These are phyloP conservation scores for Calyptomena viridis DNA, from an alignment of 2,113 vertebrate species.

Conservation along the genomic window DNA sequence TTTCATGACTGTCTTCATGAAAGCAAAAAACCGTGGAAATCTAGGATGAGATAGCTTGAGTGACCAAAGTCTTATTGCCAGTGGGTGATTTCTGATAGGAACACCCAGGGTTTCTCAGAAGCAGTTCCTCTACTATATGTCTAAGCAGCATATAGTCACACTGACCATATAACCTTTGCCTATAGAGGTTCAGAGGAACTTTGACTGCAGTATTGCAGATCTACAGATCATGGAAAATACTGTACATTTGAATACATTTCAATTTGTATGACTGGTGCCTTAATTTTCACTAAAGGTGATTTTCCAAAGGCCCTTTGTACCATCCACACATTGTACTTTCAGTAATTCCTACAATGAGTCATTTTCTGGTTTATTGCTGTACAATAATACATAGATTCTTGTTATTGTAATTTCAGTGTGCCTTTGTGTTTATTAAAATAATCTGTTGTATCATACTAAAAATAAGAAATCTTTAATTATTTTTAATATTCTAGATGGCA, in stretches of 20 bases:
- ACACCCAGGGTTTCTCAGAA: background rate
- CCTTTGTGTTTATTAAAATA: background rate
- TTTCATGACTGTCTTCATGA: background rate
- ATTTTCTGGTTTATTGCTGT: background rate
- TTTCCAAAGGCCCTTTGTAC: background rate
- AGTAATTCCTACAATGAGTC: background rate
- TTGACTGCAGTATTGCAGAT: background rate
- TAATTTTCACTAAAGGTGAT: background rate
- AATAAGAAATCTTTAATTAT: background rate
- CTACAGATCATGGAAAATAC: background rate
- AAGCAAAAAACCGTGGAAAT: background rate
- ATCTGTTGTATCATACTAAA: background rate
- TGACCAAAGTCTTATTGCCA: background rate
- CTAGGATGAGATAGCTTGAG: background rate
- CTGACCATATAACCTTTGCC: background rate
- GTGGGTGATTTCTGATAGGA: accelerated
- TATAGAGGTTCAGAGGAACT: background rate
- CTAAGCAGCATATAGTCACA: background rate
- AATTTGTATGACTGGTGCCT: background rate
- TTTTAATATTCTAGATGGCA: background rate
- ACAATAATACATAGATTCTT: background rate
- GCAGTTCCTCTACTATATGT: background rate
- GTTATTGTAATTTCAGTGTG: background rate
- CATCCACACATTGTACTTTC: background rate
- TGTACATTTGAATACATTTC: background rate